Evolutionary conservation across 1,140 invertebrate genomes (phyloP).

Genomic region (Thaumatotibia leucotreta): DNA sequence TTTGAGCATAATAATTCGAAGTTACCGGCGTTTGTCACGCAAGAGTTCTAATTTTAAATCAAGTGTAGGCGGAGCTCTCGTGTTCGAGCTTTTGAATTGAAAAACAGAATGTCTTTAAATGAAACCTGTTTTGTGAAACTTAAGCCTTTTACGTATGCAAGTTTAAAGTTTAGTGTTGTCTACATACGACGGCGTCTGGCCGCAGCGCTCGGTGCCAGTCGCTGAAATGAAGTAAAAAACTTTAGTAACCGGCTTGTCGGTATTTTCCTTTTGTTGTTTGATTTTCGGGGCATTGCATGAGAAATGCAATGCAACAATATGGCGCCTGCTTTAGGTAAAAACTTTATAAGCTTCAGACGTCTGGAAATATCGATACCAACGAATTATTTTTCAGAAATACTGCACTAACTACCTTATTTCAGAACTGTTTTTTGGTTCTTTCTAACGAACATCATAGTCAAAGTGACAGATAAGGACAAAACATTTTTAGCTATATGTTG

Average conservation of each 20-base stretch:
- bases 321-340: conserved; percentile 32
- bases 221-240: conserved; percentile 72
- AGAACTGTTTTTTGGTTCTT: conserved; percentile 28
- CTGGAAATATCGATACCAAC: too few relatives aligned
- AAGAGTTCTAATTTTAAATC: conserved; percentile 76
- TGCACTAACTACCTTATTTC: too few relatives aligned
- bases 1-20: conserved; percentile 64
- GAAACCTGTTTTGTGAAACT: conserved; percentile 71
- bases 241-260: conserved; percentile 71
- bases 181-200: conserved; percentile 50
- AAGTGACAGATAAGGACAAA: too few relatives aligned
- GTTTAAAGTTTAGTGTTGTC: conserved; percentile 56
- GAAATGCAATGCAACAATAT: conserved; percentile 73
- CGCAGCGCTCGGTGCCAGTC: conserved; percentile 27
- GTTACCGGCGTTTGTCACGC: conserved; percentile 72
- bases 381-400: too few relatives aligned
- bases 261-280: conserved; percentile 69
- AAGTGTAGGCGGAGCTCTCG: conserved; percentile 73
- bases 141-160: conserved; percentile 70
- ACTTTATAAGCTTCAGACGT: not conserved
- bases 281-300: conserved; percentile 74
- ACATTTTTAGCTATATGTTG: too few relatives aligned
- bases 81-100: conserved; percentile 68
- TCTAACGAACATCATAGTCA: too few relatives aligned
- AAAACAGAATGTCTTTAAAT: conserved; percentile 74